Evolutionary conservation across 2,797 vertebrate species (phyloP), one percentile per base, ranked within the genome.

Genomic region (Poecilia velifera): DNA sequence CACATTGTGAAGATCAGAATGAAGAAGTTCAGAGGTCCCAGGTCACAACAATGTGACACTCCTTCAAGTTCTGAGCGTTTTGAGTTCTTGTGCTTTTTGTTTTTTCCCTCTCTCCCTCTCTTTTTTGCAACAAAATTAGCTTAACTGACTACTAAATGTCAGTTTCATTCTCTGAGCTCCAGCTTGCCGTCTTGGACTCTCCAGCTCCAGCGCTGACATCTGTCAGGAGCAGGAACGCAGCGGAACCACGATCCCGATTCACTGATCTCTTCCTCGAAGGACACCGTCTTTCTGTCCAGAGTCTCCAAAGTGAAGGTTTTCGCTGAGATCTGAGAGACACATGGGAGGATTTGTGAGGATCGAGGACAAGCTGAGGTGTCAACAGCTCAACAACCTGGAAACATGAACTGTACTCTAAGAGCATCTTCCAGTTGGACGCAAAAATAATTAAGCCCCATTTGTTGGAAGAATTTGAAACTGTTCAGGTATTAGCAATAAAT

Each of bases 261-360:
- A 0, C 91, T 93, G 79, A 99, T 94, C 90, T 97, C 96, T 82
- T 96, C 95, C 72, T 97, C 96, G 0, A 95, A 96, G 90, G 88
- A 89, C 73, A 98, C 96, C 0, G 89, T 90, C 82, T 97, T 96
- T 78, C 97, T 97, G 47, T 98, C 98, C 83, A 97, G 96, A 2
- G 96, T 97, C 84, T 98, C 97, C 94, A 99, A 85, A 45, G 97
- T 98, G 90, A 98, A 99, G 28, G 96, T 93, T n/a, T 96, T 92
- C 22, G 95, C 94, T 0, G 96, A 96, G 82, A 99, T 96, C 98
- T 96, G 86, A 74, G 78, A 0, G n/a, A 77, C 0, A 73, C 57
- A 53, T 16, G 8, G 7, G 46, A 71, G 28, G 10, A 78, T 36
- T 78, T 31, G 83, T 43, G 10, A 41, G 39, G 36, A 39, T 77